These are phyloP conservation scores for Adelosebastes latens DNA, from an alignment of 2,797 vertebrate genomes.

Conservation along the genomic window DNA sequence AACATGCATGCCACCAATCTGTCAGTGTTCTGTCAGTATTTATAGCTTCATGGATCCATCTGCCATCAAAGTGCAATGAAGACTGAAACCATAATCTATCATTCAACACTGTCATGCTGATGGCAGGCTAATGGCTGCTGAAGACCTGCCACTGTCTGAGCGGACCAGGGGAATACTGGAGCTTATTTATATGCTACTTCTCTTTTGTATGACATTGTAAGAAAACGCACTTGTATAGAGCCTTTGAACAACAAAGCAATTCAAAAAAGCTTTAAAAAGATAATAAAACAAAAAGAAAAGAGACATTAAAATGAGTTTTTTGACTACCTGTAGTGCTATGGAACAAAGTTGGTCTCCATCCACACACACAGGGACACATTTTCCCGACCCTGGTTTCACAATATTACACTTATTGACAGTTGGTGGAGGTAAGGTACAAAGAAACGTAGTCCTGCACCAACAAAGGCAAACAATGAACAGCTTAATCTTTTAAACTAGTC, in stretches of 20 bases:
- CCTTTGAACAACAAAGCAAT: not conserved
- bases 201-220: conserved; percentile 4
- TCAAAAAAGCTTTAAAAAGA: not conserved
- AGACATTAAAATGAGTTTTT: not conserved
- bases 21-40: conserved; percentile 55
- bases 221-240: not conserved
- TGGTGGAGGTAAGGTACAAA: not conserved
- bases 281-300: not conserved
- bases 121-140: conserved; percentile 38
- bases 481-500: no score
- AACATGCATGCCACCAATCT: conserved; percentile 27
- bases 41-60: conserved; percentile 17
- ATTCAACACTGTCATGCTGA: conserved; percentile 15
- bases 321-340: not conserved
- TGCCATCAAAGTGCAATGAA: conserved; percentile 35
- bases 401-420: not conserved
- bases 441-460: not conserved
- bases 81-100: conserved; percentile 39
- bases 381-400: not conserved
- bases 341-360: not conserved
- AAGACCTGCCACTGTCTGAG: conserved; percentile 29
- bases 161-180: not conserved
- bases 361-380: not conserved
- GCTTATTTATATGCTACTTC: conserved; percentile 6
- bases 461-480: not conserved